phyloP scores from a whole-genome alignment of 2,888 invertebrate genomes.

The Belgica antarctica region DNA sequence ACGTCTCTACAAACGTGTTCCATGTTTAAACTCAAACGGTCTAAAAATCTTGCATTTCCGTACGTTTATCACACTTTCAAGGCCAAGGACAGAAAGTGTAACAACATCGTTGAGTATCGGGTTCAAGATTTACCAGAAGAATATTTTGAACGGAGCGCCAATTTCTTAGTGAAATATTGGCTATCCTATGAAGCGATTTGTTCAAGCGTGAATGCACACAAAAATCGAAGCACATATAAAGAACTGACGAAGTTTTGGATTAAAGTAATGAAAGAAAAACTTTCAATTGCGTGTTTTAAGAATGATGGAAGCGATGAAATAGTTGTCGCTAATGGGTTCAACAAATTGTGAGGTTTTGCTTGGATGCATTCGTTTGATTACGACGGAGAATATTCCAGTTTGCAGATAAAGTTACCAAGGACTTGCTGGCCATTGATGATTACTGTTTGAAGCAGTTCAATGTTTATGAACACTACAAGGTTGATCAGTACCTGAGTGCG shows the following conservation, averaged over 20 bases:
- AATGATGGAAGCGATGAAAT: slow-evolving; percentile 10
- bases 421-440: not conserved
- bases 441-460: too few relatives aligned
- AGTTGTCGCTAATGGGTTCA: slow-evolving; percentile 9
- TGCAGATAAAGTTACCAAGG: too few relatives aligned
- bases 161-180: not conserved
- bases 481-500: not conserved
- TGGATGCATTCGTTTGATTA: too few relatives aligned
- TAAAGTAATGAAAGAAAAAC: not conserved
- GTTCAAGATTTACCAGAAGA: slow-evolving; percentile 41
- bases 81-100: slow-evolving; percentile 31
- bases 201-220: not conserved
- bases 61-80: slow-evolving; percentile 20
- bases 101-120: slow-evolving; percentile 30
- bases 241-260: not conserved
- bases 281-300: slow-evolving; percentile 32
- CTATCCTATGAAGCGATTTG: not conserved
- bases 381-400: too few relatives aligned
- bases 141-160: slow-evolving; percentile 32
- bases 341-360: too few relatives aligned
- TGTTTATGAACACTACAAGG: slow-evolving; percentile 20
- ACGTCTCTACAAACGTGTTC: too few relatives aligned
- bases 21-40: slow-evolving; percentile 16
- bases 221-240: not conserved
- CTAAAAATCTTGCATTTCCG: not conserved